Evolutionary conservation across 1,140 invertebrate genomes (phyloP), one percentile per base, ranked within the genome.

Genomic region (Caenorhabditis remanei): DNA sequence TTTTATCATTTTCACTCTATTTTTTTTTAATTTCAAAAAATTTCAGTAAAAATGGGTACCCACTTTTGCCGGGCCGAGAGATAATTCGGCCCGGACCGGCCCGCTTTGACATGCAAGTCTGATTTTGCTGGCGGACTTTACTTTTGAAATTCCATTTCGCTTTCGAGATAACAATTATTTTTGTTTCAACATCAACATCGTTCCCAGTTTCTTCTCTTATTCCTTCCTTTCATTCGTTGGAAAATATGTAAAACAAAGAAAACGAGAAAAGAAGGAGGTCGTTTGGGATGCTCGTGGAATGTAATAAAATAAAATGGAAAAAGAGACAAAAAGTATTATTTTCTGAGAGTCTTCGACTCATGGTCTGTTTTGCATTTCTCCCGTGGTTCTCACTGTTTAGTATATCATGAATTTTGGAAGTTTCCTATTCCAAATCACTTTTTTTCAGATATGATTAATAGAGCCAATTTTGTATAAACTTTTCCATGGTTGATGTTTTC

Each of bases 241-340:
- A 71, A 71, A 71, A 63, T 24, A 63, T 63, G 61, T 4, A 53
- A 53, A 53, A 53, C 50, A 53, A 63, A 32, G 55, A 58, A 58
- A 58, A n/a, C 14, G n/a, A 63, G n/a, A 71, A 46, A 65, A 9
- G 63, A 19, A 41, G 24, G 65, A 71, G 43, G 4, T 71, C 65
- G 40, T 71, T 71, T 32, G 32, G 41, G 43, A 41, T 46, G 65
- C 65, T 71, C 65, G n/a, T 71, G 65, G 41, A 43, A 71, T 71
- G 65, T 71, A 71, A 71, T 71, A 71, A 71, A 71, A 48, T 71
- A 48, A 48, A 71, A 71, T 46, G 41, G 65, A 71, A 71, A 71
- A 32, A 48, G 43, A 71, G 41, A 48, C 41, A 46, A 46, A 71
- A 71, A n/a, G 7, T 19, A 11, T 65, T 58, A n/a, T 71, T 71